Percentiles rank a stretch among this genome's conserved stretches.
Evolutionary conservation across 2,888 invertebrate species (phyloP).

Genomic region (Sthenelais limicola): DNA sequence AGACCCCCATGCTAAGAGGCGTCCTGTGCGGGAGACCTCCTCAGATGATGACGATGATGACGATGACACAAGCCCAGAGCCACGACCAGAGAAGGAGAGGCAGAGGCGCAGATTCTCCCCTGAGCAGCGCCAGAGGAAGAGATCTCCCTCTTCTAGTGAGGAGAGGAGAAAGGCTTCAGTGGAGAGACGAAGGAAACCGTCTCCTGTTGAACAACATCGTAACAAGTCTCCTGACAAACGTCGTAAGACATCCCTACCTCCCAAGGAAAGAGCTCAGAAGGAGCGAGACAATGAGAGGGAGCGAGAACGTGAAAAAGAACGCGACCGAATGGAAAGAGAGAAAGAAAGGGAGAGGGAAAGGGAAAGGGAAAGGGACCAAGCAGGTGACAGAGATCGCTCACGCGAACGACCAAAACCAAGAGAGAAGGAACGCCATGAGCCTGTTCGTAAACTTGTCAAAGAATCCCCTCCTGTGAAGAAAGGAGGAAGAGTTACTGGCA

Average conservation of each 20-base stretch:
- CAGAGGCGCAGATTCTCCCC: constrained; percentile 3
- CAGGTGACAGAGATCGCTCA: background rate
- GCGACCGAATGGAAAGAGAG: constrained; percentile 13
- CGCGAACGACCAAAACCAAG: background rate
- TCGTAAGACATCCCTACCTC: constrained; percentile 17
- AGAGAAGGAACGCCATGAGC: constrained; percentile 24
- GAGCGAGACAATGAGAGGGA: constrained; percentile 2
- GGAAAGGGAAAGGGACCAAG: constrained; percentile 35
- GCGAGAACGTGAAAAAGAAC: background rate
- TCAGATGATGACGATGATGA: constrained; percentile 18
- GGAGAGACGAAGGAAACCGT: constrained; percentile 1
- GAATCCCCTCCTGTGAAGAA: background rate
- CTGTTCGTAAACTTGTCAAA: background rate
- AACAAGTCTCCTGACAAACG: constrained; percentile 15
- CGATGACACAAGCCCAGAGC: constrained; percentile 14
- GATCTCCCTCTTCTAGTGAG: constrained; percentile 19
- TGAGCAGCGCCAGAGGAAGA: background rate
- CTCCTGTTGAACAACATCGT: constrained; percentile 21
- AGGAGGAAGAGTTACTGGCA: background rate
- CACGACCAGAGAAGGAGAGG: background rate
- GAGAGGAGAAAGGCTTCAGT: constrained; percentile 11
- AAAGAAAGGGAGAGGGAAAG: constrained; percentile 32
- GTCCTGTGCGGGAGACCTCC: background rate
- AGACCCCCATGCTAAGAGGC: background rate
- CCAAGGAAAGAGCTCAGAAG: background rate